Evolutionary conservation across 2,113 vertebrate species (phyloP).

Genomic region (Amphiprion percula): DNA sequence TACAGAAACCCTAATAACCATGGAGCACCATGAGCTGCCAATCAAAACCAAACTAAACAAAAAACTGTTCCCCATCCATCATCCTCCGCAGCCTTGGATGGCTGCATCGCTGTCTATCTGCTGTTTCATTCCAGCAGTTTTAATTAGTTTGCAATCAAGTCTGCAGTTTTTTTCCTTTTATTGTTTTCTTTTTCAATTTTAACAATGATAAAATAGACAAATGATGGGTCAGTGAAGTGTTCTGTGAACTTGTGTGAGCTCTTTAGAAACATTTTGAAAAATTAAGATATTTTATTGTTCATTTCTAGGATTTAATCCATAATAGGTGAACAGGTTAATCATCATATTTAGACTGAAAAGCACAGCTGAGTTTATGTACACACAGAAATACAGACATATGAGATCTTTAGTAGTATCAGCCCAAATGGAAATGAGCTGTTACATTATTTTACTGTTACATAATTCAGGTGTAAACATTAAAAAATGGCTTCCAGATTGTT

Average conservation of each 20-base stretch:
- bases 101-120: background rate
- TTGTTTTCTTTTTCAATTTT: slow-evolving; percentile 9
- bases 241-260: no score
- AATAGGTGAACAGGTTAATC: no score
- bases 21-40: slow-evolving; percentile 16
- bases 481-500: background rate
- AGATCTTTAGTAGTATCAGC: no score
- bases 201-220: background rate
- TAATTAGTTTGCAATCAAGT: slow-evolving; percentile 12
- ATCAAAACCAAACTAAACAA: background rate
- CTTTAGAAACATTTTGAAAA: no score
- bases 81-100: background rate
- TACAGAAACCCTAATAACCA: slow-evolving; percentile 34
- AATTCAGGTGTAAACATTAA: background rate
- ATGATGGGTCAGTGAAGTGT: background rate
- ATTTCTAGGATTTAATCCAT: no score
- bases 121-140: slow-evolving; percentile 16
- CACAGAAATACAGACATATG: no score
- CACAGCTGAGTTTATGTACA: no score
- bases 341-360: no score
- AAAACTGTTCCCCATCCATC: background rate
- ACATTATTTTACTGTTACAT: no score
- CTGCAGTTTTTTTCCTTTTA: slow-evolving; percentile 18
- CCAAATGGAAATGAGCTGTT: no score
- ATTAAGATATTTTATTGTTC: no score